Evolutionary conservation across 2,113 vertebrate genomes (phyloP).

Genomic region (Peromyscus polionotus): DNA sequence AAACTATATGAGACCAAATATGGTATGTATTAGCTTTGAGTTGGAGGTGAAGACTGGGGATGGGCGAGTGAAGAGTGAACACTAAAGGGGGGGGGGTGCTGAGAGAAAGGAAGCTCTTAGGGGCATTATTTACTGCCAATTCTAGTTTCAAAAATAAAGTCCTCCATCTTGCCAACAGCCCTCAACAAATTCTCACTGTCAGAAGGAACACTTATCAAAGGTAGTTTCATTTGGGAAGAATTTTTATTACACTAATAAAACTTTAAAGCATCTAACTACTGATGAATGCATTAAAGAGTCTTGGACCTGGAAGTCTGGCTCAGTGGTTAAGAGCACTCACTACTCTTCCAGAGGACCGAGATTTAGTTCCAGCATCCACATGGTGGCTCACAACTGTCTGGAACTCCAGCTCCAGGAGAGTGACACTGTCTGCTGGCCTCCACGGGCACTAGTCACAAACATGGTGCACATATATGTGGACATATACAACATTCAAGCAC

Average conservation of each 20-base stretch:
- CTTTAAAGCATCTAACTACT: slow-evolving; percentile 85
- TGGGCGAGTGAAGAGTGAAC: not conserved
- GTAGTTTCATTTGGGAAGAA: slow-evolving; percentile 87
- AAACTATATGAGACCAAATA: slow-evolving; percentile 60
- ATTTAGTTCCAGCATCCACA: not conserved
- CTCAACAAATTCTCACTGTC: slow-evolving; percentile 87
- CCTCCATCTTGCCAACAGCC: slow-evolving; percentile 84
- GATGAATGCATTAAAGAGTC: slow-evolving; percentile 53
- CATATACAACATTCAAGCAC: not conserved
- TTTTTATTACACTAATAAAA: slow-evolving; percentile 89
- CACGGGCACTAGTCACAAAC: not conserved
- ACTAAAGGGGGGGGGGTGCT: not conserved
- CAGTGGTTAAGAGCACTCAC: not conserved
- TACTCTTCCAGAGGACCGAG: not conserved
- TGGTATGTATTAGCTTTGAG: slow-evolving; percentile 51
- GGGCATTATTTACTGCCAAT: slow-evolving; percentile 80
- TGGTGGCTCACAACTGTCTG: not conserved
- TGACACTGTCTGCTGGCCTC: not conserved
- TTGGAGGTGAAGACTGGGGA: not conserved
- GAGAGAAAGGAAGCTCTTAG: slow-evolving; percentile 50
- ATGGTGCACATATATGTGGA: not conserved
- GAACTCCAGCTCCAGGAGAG: not conserved
- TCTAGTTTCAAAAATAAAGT: slow-evolving; percentile 84
- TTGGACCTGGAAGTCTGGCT: not conserved
- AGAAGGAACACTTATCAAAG: slow-evolving; percentile 86